These are phyloP conservation scores for Augiades crinisus DNA, from an alignment of 2,888 invertebrate species.

Conservation along the genomic window DNA sequence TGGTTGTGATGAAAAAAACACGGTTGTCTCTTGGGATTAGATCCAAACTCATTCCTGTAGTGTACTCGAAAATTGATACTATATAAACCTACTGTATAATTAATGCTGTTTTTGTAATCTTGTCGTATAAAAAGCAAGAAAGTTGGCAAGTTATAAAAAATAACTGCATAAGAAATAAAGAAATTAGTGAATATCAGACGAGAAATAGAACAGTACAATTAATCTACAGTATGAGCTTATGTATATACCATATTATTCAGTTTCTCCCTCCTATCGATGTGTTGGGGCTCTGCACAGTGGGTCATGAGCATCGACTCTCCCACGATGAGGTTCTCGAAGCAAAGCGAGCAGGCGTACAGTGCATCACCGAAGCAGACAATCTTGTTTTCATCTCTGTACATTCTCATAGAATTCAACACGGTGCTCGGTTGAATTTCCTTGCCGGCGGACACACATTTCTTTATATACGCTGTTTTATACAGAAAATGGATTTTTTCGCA, in stretches of 20 bases:
- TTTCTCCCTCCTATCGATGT: slow-evolving; percentile 52
- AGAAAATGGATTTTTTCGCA: slow-evolving; percentile 71
- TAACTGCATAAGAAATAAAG: no score
- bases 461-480: slow-evolving; percentile 72
- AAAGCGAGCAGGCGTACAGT: slow-evolving; percentile 65
- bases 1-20: no score
- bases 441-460: slow-evolving; percentile 60
- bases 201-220: no score
- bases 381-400: slow-evolving; percentile 72
- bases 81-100: no score
- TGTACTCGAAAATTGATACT: no score
- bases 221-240: no score
- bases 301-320: slow-evolving; percentile 70
- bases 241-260: slow-evolving; percentile 52
- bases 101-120: no score
- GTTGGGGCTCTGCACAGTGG: slow-evolving; percentile 55
- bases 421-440: slow-evolving; percentile 73
- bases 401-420: slow-evolving; percentile 67
- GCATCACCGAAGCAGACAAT: slow-evolving; percentile 75
- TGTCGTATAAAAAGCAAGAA: no score
- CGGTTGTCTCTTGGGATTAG: no score
- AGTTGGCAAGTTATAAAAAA: slow-evolving; percentile 1
- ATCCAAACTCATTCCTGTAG: no score
- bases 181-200: no score
- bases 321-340: slow-evolving; percentile 65